phyloP scores from a whole-genome alignment of 2,888 invertebrate species.

The Agapostemon virescens region DNA sequence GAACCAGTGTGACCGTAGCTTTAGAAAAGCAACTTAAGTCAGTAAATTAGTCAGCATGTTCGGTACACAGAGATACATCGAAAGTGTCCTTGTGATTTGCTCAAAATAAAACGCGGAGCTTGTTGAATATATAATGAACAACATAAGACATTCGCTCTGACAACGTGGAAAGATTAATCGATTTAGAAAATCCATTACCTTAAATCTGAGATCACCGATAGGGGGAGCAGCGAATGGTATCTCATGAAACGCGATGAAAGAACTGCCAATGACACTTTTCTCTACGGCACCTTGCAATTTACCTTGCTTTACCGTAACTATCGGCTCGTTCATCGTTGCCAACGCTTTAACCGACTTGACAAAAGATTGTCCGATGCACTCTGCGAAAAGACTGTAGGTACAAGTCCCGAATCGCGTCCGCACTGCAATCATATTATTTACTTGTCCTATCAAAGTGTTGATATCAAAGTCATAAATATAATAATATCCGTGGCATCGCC shows the following conservation, averaged over 20 bases:
- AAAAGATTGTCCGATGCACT: not conserved
- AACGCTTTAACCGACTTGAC: not conserved
- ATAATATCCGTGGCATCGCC: too few relatives aligned
- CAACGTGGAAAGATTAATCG: too few relatives aligned
- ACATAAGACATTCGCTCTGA: too few relatives aligned
- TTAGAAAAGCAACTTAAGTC: too few relatives aligned
- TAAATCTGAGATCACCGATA: slow-evolving; percentile 77
- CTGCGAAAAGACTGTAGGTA: not conserved
- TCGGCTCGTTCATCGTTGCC: slow-evolving; percentile 60
- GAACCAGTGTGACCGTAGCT: too few relatives aligned
- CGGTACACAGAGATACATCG: not conserved
- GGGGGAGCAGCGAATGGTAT: slow-evolving; percentile 80
- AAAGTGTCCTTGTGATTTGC: not conserved
- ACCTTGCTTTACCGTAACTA: slow-evolving; percentile 74
- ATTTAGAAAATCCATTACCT: slow-evolving; percentile 68
- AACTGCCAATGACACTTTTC: slow-evolving; percentile 66
- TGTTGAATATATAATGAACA: too few relatives aligned
- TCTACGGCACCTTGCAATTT: slow-evolving; percentile 71
- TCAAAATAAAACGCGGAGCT: not conserved
- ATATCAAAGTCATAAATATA: too few relatives aligned
- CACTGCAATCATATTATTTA: slow-evolving; percentile 1
- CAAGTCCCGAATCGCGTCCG: not conserved
- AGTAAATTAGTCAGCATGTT: too few relatives aligned
- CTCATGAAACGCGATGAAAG: slow-evolving; percentile 75
- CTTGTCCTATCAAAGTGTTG: not conserved